Evolutionary conservation across 2,797 vertebrate species (phyloP), one percentile per base, ranked within the genome.

Genomic region (Tapirus indicus): DNA sequence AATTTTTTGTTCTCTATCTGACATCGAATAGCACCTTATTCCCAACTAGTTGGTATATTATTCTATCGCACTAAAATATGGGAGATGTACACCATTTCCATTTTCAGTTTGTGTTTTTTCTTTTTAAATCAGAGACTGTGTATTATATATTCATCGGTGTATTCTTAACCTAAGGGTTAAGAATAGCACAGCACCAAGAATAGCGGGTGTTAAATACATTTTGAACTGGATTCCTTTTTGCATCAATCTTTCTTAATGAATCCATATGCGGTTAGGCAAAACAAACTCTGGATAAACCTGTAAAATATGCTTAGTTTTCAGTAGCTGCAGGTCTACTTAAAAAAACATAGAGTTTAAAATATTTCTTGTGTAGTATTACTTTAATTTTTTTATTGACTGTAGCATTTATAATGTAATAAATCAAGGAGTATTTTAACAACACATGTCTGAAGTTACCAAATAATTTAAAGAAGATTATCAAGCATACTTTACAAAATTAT

Each of bases 231-330:
- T 74, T 90, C 9, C 5, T 75, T 78, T 88, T 93, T 52, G 5
- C 12, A 72, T 75, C 23, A 49, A 3, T 44, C 8, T 92, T 82
- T 75, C 52, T 74, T 72, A 74, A 23, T 72, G 29, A 94, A 69
- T 62, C 25, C 74, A 38, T 75, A 91, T 18, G 8, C 27, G 7
- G 38, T 56, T 85, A 58, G 10, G 3, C 29, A 95, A 78, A 58
- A 66, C 0, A 12, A 3, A 25, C 12, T 54, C 27, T 88, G 14
- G n/a, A 41, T 78, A 83, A 83, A 88, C 1, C 11, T 71, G 20
- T 77, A 86, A 86, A 75, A 23, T n/a, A 80, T 64, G 32, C 23
- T 69, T 71, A 90, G 29, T 32, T 94, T 86, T 96, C 10, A 49
- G 2, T 77, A 86, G 20, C 13, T 60, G 2, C 14, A 38, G 2